These are phyloP conservation scores for Acinonyx jubatus DNA, from an alignment of 2,113 vertebrate genomes.

Conservation along the genomic window DNA sequence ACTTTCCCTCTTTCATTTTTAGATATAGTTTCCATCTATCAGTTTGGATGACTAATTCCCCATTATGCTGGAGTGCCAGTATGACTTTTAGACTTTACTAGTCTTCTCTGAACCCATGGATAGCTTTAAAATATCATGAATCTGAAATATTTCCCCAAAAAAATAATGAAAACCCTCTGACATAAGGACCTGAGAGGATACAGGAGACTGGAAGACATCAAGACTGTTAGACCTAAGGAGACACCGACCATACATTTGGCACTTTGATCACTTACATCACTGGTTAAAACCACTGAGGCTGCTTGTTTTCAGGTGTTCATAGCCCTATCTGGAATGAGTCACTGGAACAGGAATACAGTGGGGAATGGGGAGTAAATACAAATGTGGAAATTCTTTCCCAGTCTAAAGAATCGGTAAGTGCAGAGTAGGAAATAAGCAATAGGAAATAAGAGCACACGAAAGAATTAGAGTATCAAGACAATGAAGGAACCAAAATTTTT, in stretches of 20 bases:
- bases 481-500: not conserved
- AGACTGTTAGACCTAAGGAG: not conserved
- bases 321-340: not conserved
- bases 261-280: not conserved
- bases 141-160: conserved; percentile 45
- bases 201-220: not conserved
- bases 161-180: not conserved
- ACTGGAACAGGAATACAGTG: not conserved
- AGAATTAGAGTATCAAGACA: not conserved
- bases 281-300: not conserved
- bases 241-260: not conserved
- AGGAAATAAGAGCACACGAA: not conserved
- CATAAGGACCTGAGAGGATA: not conserved
- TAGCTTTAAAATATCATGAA: conserved; percentile 52
- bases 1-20: not conserved
- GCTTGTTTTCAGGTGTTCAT: not conserved
- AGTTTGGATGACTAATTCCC: conserved; percentile 14
- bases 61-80: not conserved
- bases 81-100: conserved; percentile 43
- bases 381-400: not conserved
- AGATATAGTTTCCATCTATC: not conserved
- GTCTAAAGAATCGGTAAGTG: not conserved
- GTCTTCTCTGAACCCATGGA: not conserved
- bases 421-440: not conserved
- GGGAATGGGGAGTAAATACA: not conserved